Evolutionary conservation across 2,888 invertebrate genomes (phyloP).

Genomic region (Eretmocerus hayati): DNA sequence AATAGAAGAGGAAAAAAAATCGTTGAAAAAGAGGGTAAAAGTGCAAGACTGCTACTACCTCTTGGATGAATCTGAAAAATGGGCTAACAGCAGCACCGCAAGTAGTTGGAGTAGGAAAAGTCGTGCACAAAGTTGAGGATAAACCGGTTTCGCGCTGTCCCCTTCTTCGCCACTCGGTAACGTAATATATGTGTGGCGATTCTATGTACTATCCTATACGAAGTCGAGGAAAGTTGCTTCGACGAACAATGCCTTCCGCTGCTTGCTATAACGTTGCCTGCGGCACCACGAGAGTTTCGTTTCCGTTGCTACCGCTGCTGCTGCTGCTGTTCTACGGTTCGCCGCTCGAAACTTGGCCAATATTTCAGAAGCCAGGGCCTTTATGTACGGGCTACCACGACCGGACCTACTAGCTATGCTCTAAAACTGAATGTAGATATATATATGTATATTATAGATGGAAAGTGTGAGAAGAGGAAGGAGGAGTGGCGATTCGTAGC

Average conservation of each 20-base stretch:
- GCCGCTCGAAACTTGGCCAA: slow-evolving; percentile 27
- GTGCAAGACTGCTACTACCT: neutral
- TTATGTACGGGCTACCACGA: slow-evolving; percentile 21
- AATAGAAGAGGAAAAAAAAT: slow-evolving; percentile 9
- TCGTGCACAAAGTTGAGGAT: slow-evolving; percentile 29
- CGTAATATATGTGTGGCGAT: slow-evolving; percentile 44
- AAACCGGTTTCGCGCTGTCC: slow-evolving; percentile 22
- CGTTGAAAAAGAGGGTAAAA: neutral
- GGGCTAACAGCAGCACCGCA: slow-evolving; percentile 9
- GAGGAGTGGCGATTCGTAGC: neutral
- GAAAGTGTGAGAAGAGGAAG: too few relatives aligned
- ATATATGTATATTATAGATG: neutral
- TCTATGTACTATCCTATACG: too few relatives aligned
- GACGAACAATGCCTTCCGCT: slow-evolving; percentile 38
- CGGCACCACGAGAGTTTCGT: slow-evolving; percentile 18
- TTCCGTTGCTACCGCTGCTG: too few relatives aligned
- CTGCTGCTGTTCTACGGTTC: neutral
- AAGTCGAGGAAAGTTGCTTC: slow-evolving; percentile 34
- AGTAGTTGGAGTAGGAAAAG: slow-evolving; percentile 1
- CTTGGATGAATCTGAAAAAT: slow-evolving; percentile 22
- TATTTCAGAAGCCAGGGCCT: slow-evolving; percentile 38
- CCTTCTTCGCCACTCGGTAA: slow-evolving; percentile 27
- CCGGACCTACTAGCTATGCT: slow-evolving; percentile 14
- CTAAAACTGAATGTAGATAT: neutral
- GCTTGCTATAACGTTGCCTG: slow-evolving; percentile 23